Evolutionary conservation across 2,797 vertebrate species (phyloP), one percentile per base, ranked within the genome.

Genomic region (Melanotaenia pygmaea): DNA sequence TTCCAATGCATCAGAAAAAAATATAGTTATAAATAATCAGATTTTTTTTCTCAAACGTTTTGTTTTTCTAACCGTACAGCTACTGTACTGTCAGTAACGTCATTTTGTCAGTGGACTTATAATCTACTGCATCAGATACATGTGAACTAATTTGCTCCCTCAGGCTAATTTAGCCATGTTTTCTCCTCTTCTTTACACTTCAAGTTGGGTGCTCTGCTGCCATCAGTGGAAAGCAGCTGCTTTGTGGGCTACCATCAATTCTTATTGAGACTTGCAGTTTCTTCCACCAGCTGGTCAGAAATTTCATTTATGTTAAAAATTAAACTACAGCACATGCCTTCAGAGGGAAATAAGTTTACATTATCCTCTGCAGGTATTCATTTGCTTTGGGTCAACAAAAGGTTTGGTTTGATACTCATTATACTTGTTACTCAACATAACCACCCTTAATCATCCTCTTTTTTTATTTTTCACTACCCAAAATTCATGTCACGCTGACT

Each of bases 161-260:
- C 5, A 50, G 40, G 76, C 73, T 79, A 45, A 76, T 70, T 82
- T 62, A 70, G 64, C 59, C 13, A 5, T 10, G 13, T 69, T n/a
- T 38, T 70, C 45, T 60, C 56, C 45, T 56, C 65, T 28, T 34
- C 14, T 43, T 16, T 38, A 24, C 34, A 11, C 18, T 20, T 79
- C 53, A 68, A 59, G 53, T 62, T 61, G 63, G 58, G 69, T 47
- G 1, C 54, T 72, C 50, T 84, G 81, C 40, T 45, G 14, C 14
- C 18, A 45, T 85, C 86, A 74, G 71, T 71, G 68, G 35, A 81
- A 77, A 86, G 63, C 85, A 83, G 80, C 77, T 84, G 77, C 64
- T 76, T 66, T 64, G 38, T 72, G 28, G 64, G 20, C 59, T 8
- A 12, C 82, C 81, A 77, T 73, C 61, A 61, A n/a, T 84, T 89